Evolutionary conservation across 2,888 invertebrate species (phyloP).

Genomic region (Pseudanteris insignis): DNA sequence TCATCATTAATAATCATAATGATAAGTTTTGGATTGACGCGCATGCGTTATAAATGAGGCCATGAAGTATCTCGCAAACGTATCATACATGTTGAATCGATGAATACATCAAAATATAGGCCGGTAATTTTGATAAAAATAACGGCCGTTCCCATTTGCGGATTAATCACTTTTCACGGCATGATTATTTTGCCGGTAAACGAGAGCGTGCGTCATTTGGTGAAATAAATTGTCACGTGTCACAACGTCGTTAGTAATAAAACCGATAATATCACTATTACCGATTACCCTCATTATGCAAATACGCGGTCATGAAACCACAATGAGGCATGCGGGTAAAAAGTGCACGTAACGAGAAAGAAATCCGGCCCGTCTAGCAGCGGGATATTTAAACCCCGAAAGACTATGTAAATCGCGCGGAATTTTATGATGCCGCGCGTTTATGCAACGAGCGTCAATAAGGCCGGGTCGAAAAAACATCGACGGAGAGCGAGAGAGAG

Average conservation of each 20-base stretch:
- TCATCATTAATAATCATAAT: too few species aligned
- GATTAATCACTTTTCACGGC: slow-evolving; percentile 20
- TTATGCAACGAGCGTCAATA: slow-evolving; percentile 37
- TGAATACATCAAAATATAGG: slow-evolving; percentile 8
- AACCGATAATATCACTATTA: slow-evolving; percentile 46
- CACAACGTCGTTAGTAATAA: slow-evolving; percentile 43
- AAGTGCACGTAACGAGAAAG: slow-evolving; percentile 40
- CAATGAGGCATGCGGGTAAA: slow-evolving; percentile 30
- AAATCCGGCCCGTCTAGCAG: slow-evolving; percentile 39
- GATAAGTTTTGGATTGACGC: too few species aligned
- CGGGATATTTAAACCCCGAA: slow-evolving; percentile 44
- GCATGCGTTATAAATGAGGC: slow-evolving; percentile 4
- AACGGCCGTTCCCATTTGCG: slow-evolving; percentile 4
- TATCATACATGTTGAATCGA: slow-evolving; percentile 1
- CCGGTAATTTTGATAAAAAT: background rate
- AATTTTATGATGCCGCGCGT: slow-evolving; percentile 48
- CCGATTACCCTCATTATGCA: slow-evolving; percentile 46
- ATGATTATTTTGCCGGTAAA: slow-evolving; percentile 3
- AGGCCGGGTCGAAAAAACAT: slow-evolving; percentile 29
- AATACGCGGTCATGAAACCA: slow-evolving; percentile 36
- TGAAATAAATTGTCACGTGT: slow-evolving; percentile 41
- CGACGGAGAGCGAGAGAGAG: background rate
- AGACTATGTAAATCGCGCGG: slow-evolving; percentile 53
- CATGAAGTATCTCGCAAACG: background rate
- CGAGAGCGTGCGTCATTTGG: slow-evolving; percentile 11